Evolutionary conservation across 2,113 vertebrate species (phyloP).

Genomic region (Egretta garzetta): DNA sequence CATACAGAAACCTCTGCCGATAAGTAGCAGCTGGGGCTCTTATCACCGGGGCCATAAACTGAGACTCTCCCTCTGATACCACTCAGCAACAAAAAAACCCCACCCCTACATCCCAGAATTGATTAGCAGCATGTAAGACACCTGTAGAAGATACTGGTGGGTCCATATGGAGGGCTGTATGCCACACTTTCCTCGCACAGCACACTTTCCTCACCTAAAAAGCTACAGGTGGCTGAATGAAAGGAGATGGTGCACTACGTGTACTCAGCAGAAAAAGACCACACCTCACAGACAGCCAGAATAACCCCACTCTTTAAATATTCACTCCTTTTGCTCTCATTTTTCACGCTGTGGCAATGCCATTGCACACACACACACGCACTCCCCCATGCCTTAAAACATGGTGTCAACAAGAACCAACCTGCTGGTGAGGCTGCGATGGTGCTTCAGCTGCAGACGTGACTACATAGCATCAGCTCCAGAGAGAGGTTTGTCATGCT

Average conservation of each 20-base stretch:
- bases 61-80: neutral
- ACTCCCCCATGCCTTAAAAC: neutral
- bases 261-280: neutral
- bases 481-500: constrained; percentile 39
- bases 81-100: neutral
- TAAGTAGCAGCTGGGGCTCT: neutral
- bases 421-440: neutral
- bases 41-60: neutral
- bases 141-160: neutral
- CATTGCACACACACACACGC: neutral
- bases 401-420: neutral
- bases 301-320: neutral
- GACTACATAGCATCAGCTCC: constrained; percentile 8
- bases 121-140: neutral
- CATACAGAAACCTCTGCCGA: neutral
- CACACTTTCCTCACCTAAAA: neutral
- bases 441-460: constrained; percentile 14
- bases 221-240: neutral
- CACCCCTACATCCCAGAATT: neutral
- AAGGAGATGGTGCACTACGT: neutral
- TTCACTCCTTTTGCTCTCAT: neutral
- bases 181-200: neutral
- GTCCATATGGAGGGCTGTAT: neutral
- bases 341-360: neutral
- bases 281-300: neutral